A percentile compares a stretch with the other conserved stretches of the same genome.
Evolutionary conservation across 2,888 invertebrate genomes (phyloP).

Genomic region (Drosophila stalkeri): DNA sequence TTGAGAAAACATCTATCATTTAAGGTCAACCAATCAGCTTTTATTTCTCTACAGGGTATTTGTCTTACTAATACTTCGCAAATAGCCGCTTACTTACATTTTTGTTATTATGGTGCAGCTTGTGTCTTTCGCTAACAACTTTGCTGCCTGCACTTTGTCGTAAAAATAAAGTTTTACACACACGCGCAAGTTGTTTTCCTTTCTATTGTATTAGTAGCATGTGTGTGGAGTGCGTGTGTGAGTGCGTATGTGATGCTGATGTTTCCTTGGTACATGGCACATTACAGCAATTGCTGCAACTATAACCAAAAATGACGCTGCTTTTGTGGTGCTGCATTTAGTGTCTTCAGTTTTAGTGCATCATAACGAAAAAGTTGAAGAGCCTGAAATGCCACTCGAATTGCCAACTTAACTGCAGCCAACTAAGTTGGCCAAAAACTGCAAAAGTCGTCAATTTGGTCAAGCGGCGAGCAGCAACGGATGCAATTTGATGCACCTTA

Average conservation of each 20-base stretch:
- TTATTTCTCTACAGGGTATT: conserved; percentile 16
- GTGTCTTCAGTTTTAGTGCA: conserved; percentile 71
- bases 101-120: conserved; percentile 38
- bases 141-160: conserved; percentile 76
- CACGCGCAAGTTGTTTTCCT: conserved; percentile 64
- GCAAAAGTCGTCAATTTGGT: conserved; percentile 35
- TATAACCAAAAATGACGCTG: conserved; percentile 54
- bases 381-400: conserved; percentile 29
- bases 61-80: neutral
- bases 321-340: conserved; percentile 58
- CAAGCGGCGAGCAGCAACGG: conserved; percentile 8
- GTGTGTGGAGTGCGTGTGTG: conserved; percentile 8
- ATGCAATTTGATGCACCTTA: conserved; percentile 41
- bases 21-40: neutral
- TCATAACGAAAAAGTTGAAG: conserved; percentile 44
- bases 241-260: conserved; percentile 31
- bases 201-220: conserved; percentile 62
- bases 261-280: conserved; percentile 53
- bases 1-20: neutral
- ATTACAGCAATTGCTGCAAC: conserved; percentile 58
- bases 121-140: conserved; percentile 68
- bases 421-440: conserved; percentile 14
- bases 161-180: conserved; percentile 79
- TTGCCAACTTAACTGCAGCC: conserved; percentile 20
- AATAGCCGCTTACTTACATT: conserved; percentile 3